Percentiles rank a stretch among this genome's conserved stretches.
phyloP scores from a whole-genome alignment of 2,797 vertebrate genomes.

The Danio aesculapii region DNA sequence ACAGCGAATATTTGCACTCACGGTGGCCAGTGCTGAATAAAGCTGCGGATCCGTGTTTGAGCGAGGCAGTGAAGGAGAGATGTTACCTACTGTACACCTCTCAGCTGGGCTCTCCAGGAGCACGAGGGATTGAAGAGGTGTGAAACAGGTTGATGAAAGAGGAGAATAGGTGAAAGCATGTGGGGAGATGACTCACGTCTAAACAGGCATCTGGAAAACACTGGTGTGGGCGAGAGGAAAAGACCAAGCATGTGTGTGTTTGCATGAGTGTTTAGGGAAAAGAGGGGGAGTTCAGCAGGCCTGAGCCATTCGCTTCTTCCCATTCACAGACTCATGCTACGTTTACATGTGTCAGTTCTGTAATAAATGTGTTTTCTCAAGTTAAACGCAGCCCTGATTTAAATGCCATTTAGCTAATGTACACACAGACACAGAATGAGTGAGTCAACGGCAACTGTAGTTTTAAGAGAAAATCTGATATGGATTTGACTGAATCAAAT shows the following conservation, averaged over 20 bases:
- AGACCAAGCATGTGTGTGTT: slow-evolving; percentile 13
- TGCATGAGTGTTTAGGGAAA: neutral
- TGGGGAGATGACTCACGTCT: slow-evolving; percentile 57
- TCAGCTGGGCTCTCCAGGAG: slow-evolving; percentile 33
- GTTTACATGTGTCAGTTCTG: neutral
- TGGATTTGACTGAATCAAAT: slow-evolving; percentile 18
- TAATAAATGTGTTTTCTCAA: slow-evolving; percentile 3
- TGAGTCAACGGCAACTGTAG: neutral
- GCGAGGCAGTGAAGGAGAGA: slow-evolving; percentile 35
- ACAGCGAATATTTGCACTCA: slow-evolving; percentile 6
- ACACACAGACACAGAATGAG: slow-evolving; percentile 37
- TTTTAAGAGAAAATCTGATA: slow-evolving; percentile 7
- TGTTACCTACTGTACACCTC: slow-evolving; percentile 45
- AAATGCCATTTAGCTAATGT: slow-evolving; percentile 67
- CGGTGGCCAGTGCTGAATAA: neutral
- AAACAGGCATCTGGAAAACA: slow-evolving; percentile 47
- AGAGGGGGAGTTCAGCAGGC: slow-evolving; percentile 10
- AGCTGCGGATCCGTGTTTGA: neutral
- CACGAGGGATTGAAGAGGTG: slow-evolving; percentile 41
- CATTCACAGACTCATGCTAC: slow-evolving; percentile 7
- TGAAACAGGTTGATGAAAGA: slow-evolving; percentile 58
- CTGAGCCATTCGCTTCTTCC: neutral
- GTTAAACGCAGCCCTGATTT: slow-evolving; percentile 62
- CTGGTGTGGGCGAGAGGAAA: slow-evolving; percentile 40
- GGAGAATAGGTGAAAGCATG: slow-evolving; percentile 51